Evolutionary conservation across 1,140 invertebrate genomes (phyloP), one percentile per base, ranked within the genome.

Genomic region (Acromyrmex heyeri): DNA sequence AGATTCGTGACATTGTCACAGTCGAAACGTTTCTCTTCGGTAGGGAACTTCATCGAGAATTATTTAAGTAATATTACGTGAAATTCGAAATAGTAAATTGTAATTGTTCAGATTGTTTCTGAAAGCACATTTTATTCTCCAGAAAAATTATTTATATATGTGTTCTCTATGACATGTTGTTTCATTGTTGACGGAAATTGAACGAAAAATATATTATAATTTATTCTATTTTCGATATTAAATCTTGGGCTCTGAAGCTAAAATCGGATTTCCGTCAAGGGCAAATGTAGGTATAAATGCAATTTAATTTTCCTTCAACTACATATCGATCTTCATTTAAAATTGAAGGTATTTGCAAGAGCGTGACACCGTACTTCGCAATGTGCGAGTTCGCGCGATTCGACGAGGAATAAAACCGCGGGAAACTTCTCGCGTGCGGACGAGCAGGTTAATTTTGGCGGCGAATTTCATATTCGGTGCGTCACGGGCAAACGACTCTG

Each of bases 391-490:
- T 34, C 77, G 77, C 77, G 62, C 64, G 64, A 38, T 55, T 79
- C 77, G 24, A 83, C 38, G 77, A 44, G 78, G 55, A 75, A 83
- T 83, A 83, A 83, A 83, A 83, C 57, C 57, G 79, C 79, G 67
- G 55, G 69, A 50, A 83, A 48, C 62, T 62, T 75, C 27, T 75
- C 69, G 79, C 62, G 48, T 78, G 87, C 62, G 69, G 57, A 81
- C 24, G 79, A 57, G 70, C 65, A 53, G 79, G 55, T 83, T 83
- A 87, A 88, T 78, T 88, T 89, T 65, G 81, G 83, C 57, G 69
- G 59, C 70, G 62, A 82, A 88, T 89, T 89, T 88, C 77, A 78
- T 78, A 81, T 90, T 90, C 85, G 88, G 73, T 78, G 87, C 87
- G 88, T 90, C 88, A 90, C 85, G 72, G 72, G 78, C 77, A 89